phyloP scores from a whole-genome alignment of 2,888 invertebrate genomes.

The Belgica antarctica region DNA sequence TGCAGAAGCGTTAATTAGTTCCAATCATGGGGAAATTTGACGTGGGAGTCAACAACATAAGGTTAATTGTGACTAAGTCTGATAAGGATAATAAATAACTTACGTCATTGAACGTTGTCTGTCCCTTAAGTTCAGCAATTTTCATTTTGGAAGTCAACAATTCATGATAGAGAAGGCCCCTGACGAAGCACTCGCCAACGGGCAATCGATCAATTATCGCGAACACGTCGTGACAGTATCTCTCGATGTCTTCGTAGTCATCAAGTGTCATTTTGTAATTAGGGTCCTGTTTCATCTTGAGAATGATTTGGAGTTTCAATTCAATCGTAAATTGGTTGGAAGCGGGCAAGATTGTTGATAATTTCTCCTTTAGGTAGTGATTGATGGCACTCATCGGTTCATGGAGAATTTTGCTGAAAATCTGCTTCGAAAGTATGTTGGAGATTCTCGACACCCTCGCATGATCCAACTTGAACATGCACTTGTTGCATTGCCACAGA shows the following conservation, averaged over 20 bases:
- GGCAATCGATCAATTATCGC: conserved; percentile 52
- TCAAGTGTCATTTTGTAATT: conserved; percentile 47
- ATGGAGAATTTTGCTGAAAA: conserved; percentile 1
- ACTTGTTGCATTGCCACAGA: conserved; percentile 66
- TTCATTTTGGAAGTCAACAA: conserved; percentile 46
- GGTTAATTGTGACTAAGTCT: too few species aligned
- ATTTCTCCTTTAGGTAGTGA: conserved; percentile 46
- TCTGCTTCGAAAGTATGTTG: conserved; percentile 34
- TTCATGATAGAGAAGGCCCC: conserved; percentile 52
- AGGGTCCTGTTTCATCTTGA: conserved; percentile 51
- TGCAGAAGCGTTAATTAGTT: too few species aligned
- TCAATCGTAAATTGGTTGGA: conserved; percentile 54
- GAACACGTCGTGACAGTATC: conserved; percentile 54
- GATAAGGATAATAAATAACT: too few species aligned
- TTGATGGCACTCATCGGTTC: conserved; percentile 20
- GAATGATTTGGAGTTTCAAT: conserved; percentile 54
- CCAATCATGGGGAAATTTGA: too few species aligned
- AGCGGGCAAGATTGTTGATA: conserved; percentile 53
- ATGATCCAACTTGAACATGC: conserved; percentile 51
- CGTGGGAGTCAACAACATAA: too few species aligned
- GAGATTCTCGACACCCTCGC: conserved; percentile 10
- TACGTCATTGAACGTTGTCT: background rate
- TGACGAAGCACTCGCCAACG: conserved; percentile 54
- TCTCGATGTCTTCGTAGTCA: conserved; percentile 50
- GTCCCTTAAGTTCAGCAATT: background rate